Base-by-base conservation (phyloP, 2,888 invertebrate genomes). In the Morpho deidamia region DNA sequence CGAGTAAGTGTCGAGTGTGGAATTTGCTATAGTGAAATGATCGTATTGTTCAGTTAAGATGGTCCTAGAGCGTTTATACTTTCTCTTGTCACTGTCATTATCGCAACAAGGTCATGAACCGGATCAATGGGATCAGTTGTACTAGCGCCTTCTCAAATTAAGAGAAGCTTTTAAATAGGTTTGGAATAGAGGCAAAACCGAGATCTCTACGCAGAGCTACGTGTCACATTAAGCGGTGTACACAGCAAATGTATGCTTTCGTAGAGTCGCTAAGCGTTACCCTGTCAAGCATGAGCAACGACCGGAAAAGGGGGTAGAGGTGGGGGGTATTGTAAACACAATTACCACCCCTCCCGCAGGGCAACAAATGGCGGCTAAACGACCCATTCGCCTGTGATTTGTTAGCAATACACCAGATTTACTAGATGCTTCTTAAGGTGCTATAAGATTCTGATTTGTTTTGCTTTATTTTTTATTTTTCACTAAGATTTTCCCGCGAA, bases 361-460 rank as follows among this genome's bases (percentile, higher is more conserved):
- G 74, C 83, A 78, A 79, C 84, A 83, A 88, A 88, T 83, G 84
- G 81, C 74, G 77, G 83, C 85, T 87, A 86, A 88, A 88, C 88
- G 88, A 86, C 83, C 87, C 81, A 86, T 87, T 87, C 81, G 78
- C 77, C 70, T 74, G 85, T 87, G 87, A 87, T 88, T 88, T 88
- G 88, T 88, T 85, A 83, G 84, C 87, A 87, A 86, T 88, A 87
- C 84, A 86, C 83, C 81, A 81, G 76, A 84, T 83, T 83, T 87
- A 83, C 83, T 81, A 79, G 52, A 40, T 32, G 75, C 72, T 66
- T 76, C 78, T 81, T 79, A 77, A 63, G 60, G 56, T 61, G 56
- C 51, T 64, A 54, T 61, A 57, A 58, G 52, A 58, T 45, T 53
- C 51, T 32, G 40, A 37, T 47, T 44, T 52, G 34, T 58, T 49